Conservation (phyloP, 1,140 invertebrate species). For the Triops longicaudatus region DNA sequence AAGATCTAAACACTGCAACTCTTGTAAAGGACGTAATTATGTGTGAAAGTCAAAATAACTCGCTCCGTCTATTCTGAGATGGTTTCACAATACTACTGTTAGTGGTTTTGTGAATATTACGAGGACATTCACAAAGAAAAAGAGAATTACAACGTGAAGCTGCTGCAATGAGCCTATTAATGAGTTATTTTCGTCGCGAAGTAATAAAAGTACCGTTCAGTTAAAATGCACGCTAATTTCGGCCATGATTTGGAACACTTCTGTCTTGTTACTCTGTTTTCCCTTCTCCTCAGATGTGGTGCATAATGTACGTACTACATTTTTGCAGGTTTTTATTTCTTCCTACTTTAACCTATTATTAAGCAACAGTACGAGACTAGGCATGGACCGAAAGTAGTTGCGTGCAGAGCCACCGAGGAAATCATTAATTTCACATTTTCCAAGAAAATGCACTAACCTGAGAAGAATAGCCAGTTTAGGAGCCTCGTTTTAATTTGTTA, state of each 20-base stretch:
- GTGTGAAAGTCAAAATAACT: slow-evolving; percentile 12
- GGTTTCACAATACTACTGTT: background rate
- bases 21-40: slow-evolving; percentile 6
- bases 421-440: slow-evolving; percentile 5
- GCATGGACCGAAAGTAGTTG: background rate
- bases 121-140: too few relatives aligned
- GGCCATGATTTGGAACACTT: too few relatives aligned
- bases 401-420: background rate
- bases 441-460: slow-evolving; percentile 7
- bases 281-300: background rate
- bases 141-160: too few relatives aligned
- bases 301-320: background rate
- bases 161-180: too few relatives aligned
- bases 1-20: background rate
- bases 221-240: too few relatives aligned
- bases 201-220: too few relatives aligned
- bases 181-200: too few relatives aligned
- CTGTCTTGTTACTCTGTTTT: background rate
- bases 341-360: background rate
- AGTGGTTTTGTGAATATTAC: background rate
- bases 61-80: background rate
- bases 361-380: background rate
- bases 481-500: background rate
- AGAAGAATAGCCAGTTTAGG: background rate
- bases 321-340: background rate